Evolutionary conservation across 2,113 vertebrate species (phyloP).

Genomic region (Camelus bactrianus): DNA sequence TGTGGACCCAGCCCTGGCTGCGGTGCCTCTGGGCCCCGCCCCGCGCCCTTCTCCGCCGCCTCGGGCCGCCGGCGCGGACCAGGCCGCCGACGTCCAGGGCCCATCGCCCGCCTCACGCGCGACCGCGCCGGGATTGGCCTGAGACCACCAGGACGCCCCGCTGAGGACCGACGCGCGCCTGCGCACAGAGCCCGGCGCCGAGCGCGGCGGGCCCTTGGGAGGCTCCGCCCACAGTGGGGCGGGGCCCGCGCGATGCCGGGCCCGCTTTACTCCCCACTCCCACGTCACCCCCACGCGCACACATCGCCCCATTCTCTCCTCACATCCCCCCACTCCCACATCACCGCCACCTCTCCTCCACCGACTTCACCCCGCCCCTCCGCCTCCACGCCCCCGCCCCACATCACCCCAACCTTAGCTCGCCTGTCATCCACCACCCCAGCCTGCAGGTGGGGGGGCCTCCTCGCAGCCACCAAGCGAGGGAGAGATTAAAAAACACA

Average conservation of each 20-base stretch:
- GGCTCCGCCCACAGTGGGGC: background rate
- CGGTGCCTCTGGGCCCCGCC: background rate
- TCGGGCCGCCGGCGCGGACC: background rate
- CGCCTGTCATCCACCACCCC: background rate
- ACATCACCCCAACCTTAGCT: background rate
- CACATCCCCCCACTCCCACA: accelerated
- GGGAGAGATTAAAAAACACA: background rate
- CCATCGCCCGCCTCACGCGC: too few relatives aligned
- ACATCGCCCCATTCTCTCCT: too few relatives aligned
- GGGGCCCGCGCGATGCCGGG: background rate
- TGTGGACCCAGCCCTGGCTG: background rate
- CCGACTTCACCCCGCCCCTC: accelerated
- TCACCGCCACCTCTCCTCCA: background rate
- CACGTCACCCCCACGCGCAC: background rate
- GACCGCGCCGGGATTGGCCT: accelerated
- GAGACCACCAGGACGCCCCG: accelerated
- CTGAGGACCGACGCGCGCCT: background rate
- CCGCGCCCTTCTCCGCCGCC: background rate
- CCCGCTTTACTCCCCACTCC: accelerated
- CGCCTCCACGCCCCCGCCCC: background rate
- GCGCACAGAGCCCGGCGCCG: background rate
- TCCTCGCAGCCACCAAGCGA: background rate
- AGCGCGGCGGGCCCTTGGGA: accelerated
- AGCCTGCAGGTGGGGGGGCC: background rate
- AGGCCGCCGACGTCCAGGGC: accelerated